These are phyloP conservation scores for Copsychus sechellarum DNA, from an alignment of 2,113 vertebrate species.

Conservation along the genomic window DNA sequence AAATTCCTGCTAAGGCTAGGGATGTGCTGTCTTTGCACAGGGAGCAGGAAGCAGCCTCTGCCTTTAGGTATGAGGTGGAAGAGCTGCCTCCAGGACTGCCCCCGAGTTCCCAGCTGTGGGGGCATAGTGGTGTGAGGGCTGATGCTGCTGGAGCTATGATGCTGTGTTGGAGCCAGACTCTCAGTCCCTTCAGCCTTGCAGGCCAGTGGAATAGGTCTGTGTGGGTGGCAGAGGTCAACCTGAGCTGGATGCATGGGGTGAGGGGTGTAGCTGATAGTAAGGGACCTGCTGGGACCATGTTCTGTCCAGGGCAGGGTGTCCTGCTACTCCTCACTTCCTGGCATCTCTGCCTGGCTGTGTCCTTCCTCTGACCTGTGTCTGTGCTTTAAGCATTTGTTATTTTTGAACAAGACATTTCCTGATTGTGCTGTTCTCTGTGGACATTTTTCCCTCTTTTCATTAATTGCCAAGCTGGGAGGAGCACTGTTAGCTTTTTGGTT, in stretches of 20 bases:
- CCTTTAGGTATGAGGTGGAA: not conserved
- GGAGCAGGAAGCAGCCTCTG: not conserved
- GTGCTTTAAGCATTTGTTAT: not conserved
- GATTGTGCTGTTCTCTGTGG: not conserved
- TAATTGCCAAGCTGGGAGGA: not conserved
- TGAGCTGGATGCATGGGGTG: not conserved
- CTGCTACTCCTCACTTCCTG: not conserved
- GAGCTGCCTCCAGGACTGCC: not conserved
- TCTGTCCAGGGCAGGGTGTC: not conserved
- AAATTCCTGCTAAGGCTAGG: not conserved
- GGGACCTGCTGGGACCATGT: not conserved
- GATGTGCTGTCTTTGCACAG: not conserved
- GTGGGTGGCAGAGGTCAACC: not conserved
- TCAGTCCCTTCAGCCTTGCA: not conserved
- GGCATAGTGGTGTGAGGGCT: not conserved
- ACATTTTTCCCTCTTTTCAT: not conserved
- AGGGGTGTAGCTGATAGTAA: not conserved
- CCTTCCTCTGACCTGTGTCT: not conserved
- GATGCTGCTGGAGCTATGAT: not conserved
- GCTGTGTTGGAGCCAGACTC: not conserved
- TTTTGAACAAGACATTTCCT: not conserved
- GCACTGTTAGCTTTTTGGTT: not conserved
- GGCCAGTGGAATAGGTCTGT: not conserved
- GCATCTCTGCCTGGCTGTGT: not conserved
- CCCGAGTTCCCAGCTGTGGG: fast-evolving